These are phyloP conservation scores for Cantharis flavilabris DNA, from an alignment of 2,888 invertebrate species.

Conservation along the genomic window DNA sequence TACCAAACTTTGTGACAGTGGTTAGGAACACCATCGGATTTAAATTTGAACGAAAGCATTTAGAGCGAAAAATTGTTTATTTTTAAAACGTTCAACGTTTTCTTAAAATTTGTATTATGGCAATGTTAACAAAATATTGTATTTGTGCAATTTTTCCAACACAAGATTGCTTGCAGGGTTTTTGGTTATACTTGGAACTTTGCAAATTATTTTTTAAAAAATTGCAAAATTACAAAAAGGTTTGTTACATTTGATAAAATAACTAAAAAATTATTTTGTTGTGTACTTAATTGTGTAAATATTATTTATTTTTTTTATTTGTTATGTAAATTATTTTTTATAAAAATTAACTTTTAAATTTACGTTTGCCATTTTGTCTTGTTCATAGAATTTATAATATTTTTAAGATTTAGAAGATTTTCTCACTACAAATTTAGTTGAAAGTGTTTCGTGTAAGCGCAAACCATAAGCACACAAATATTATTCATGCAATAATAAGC, in stretches of 20 bases:
- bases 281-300: constrained; percentile 42
- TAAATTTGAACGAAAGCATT: constrained; percentile 34
- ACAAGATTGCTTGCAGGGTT: neutral
- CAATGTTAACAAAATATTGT: neutral
- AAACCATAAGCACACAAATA: constrained; percentile 22
- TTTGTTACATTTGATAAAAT: neutral
- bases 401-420: neutral
- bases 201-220: neutral
- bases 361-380: neutral
- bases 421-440: neutral
- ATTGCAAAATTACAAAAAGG: neutral
- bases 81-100: neutral
- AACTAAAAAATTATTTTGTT: constrained; percentile 31
- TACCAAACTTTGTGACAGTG: constrained; percentile 58
- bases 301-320: constrained; percentile 39
- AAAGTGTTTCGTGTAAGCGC: neutral
- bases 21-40: constrained; percentile 43
- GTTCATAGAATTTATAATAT: neutral
- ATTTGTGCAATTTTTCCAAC: neutral
- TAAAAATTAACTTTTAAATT: neutral
- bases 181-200: neutral
- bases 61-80: constrained; percentile 4
- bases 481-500: constrained; percentile 21
- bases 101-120: neutral
- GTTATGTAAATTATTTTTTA: constrained; percentile 29